phyloP scores from a whole-genome alignment of 2,888 invertebrate species.

The Tillus elongatus region DNA sequence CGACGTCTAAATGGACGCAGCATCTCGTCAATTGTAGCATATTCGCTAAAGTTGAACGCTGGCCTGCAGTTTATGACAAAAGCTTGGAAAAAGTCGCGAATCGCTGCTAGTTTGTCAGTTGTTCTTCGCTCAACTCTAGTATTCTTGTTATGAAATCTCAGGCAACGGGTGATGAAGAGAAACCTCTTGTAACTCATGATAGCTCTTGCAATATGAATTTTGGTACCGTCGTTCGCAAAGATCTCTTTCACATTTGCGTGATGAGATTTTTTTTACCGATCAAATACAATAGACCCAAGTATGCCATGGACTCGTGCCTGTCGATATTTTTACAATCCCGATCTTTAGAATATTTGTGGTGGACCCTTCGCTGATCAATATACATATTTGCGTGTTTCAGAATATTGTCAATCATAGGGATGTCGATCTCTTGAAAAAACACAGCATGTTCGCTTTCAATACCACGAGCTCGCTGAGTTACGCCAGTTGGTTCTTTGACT shows the following conservation, averaged over 20 bases:
- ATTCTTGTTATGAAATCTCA: conserved; percentile 8
- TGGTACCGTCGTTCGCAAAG: too few species aligned
- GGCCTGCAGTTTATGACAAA: conserved; percentile 27
- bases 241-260: conserved; percentile 18
- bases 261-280: conserved; percentile 15
- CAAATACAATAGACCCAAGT: conserved; percentile 17
- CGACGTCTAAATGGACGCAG: too few species aligned
- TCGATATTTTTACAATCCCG: conserved; percentile 11
- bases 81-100: conserved; percentile 24
- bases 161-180: conserved; percentile 5
- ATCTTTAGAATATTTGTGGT: conserved; percentile 9
- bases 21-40: too few species aligned
- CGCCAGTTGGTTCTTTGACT: too few species aligned
- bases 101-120: conserved; percentile 22
- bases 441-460: too few species aligned
- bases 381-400: conserved; percentile 11
- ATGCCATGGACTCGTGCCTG: conserved; percentile 16
- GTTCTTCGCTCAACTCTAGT: conserved; percentile 16
- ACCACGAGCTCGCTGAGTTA: too few species aligned
- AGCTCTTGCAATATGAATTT: conserved; percentile 16
- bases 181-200: conserved; percentile 6
- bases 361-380: conserved; percentile 11
- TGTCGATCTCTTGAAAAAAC: too few species aligned
- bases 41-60: too few species aligned
- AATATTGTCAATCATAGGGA: too few species aligned